These are phyloP conservation scores for Drosophila rubida DNA, from an alignment of 2,888 invertebrate species.

Conservation along the genomic window DNA sequence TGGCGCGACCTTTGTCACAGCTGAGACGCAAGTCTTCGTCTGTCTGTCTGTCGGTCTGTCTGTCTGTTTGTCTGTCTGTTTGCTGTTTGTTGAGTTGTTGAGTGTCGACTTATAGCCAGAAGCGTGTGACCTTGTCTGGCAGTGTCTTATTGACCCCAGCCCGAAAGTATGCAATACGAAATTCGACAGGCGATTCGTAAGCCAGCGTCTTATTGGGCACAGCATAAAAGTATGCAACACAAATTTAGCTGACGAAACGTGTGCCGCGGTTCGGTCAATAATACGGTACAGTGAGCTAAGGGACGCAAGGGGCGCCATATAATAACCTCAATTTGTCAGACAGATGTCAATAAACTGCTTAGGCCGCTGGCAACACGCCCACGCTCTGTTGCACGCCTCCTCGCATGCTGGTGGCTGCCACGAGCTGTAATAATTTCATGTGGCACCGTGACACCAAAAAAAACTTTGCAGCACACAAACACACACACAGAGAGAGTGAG, in stretches of 20 bases:
- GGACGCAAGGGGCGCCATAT: slow-evolving; percentile 1
- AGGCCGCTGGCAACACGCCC: slow-evolving; percentile 14
- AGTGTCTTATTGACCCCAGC: slow-evolving; percentile 2
- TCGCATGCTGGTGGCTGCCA: background rate
- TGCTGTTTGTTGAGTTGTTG: background rate
- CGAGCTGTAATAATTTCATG: slow-evolving; percentile 32
- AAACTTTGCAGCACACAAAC: slow-evolving; percentile 18
- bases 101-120: background rate
- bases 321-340: slow-evolving; percentile 33
- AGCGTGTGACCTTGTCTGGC: slow-evolving; percentile 18
- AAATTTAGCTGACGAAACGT: background rate
- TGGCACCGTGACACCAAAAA: slow-evolving; percentile 49
- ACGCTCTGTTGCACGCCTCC: slow-evolving; percentile 1
- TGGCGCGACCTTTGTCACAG: background rate
- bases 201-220: slow-evolving; percentile 3
- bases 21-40: background rate
- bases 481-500: background rate
- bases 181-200: background rate
- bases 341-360: slow-evolving; percentile 47
- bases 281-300: background rate
- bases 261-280: slow-evolving; percentile 1
- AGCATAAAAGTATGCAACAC: slow-evolving; percentile 9
- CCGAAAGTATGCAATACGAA: slow-evolving; percentile 10
- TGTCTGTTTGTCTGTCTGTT: background rate
- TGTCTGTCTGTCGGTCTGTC: background rate